Percentiles rank a stretch among this genome's conserved stretches.
Evolutionary conservation across 1,140 invertebrate species (phyloP).

Genomic region (Scaptodrosophila lebanonensis): DNA sequence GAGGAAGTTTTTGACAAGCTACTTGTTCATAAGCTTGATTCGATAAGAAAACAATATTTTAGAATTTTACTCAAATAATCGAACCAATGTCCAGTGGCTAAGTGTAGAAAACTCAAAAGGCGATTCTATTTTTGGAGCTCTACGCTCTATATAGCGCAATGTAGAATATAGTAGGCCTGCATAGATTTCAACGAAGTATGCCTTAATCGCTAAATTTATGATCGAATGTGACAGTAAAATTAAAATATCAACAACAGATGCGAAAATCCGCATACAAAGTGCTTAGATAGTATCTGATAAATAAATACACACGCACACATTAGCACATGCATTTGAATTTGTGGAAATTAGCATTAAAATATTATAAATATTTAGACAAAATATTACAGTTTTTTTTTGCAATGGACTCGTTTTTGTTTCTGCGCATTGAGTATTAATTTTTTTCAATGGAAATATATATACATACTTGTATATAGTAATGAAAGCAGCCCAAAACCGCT

Average conservation of each 20-base stretch:
- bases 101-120: too few species aligned
- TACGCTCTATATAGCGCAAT: too few species aligned
- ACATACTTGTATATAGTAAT: slow-evolving; percentile 35
- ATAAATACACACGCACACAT: neutral
- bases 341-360: slow-evolving; percentile 72
- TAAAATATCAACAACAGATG: slow-evolving; percentile 70
- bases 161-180: too few species aligned
- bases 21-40: too few species aligned
- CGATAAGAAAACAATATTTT: too few species aligned
- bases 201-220: slow-evolving; percentile 70
- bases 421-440: slow-evolving; percentile 49
- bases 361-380: slow-evolving; percentile 73
- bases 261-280: slow-evolving; percentile 32
- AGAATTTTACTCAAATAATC: too few species aligned
- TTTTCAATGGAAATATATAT: slow-evolving; percentile 29
- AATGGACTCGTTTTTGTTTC: slow-evolving; percentile 23
- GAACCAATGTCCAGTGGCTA: too few species aligned
- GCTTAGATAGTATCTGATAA: slow-evolving; percentile 22
- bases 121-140: too few species aligned
- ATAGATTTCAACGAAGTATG: too few species aligned
- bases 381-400: slow-evolving; percentile 42
- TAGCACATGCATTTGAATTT: slow-evolving; percentile 48
- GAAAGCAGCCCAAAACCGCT: slow-evolving; percentile 64
- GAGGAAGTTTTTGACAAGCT: too few species aligned
- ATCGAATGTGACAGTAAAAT: slow-evolving; percentile 71